Base-by-base conservation (phyloP, 2,888 invertebrate species). In the Heteropelma amictum region DNA sequence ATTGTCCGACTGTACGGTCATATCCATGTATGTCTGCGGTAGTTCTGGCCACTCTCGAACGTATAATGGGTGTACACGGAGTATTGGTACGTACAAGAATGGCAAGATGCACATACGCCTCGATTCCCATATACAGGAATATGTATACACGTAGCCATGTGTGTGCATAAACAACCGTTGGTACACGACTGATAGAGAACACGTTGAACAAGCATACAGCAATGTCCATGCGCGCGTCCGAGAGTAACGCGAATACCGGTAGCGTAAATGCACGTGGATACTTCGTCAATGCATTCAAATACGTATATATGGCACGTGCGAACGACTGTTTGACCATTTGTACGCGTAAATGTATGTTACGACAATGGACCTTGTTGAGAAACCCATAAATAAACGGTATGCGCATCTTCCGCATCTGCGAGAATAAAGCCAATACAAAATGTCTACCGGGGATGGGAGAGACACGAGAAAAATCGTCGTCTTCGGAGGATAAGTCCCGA, bases 131-230 rank as follows among this genome's bases (percentile, higher is more conserved):
- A 65, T 45, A n/a, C n/a, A n/a, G n/a, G n/a, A n/a, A n/a, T n/a
- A n/a, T n/a, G n/a, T n/a, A n/a, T n/a, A n/a, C n/a, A n/a, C n/a
- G n/a, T n/a, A n/a, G n/a, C n/a, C n/a, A n/a, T n/a, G n/a, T n/a
- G n/a, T n/a, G n/a, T n/a, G n/a, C n/a, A n/a, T n/a, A 26, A 60
- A 35, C 64, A 19, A 56, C 58, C 38, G 65, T 30, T 51, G 58
- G 69, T 70, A 70, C 64, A 47, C 58, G 65, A 35, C 64, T 65
- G 70, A 65, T 65, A 58, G 70, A 30, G 56, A 74, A 70, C 70
- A 60, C 45, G 53, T 14, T 42, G 56, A 64, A 63, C 69, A 17
- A 14, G 45, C 10, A 33, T 23, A 26, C 45, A n/a, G n/a, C n/a
- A 35, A 49, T 7, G 33, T 51, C 58, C 19, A 28, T 38, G 45